These are phyloP conservation scores for Corythaixoides concolor DNA, from an alignment of 2,113 vertebrate genomes.

Conservation along the genomic window DNA sequence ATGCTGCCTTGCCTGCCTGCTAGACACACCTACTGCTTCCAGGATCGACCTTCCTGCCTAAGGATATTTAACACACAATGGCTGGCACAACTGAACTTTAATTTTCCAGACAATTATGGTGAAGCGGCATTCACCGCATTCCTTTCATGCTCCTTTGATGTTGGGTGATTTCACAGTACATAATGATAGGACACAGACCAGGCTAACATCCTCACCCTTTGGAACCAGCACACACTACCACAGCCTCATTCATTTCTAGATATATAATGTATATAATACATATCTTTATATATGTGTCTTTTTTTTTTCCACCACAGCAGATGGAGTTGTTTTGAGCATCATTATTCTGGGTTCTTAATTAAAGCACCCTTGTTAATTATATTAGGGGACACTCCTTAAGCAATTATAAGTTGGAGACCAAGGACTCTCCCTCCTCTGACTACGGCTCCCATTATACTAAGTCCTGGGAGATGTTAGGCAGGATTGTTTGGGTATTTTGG, in stretches of 20 bases:
- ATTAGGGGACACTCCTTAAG: conserved; percentile 41
- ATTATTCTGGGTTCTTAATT: conserved; percentile 50
- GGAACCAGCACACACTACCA: background rate
- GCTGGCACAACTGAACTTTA: conserved; percentile 9
- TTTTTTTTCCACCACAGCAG: background rate
- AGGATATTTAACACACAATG: background rate
- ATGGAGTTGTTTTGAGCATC: conserved; percentile 28
- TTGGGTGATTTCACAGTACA: background rate
- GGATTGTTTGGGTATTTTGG: background rate
- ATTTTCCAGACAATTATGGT: conserved; percentile 33
- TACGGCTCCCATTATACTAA: background rate
- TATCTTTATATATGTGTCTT: background rate
- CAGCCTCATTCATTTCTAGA: conserved; percentile 9
- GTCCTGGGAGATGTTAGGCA: background rate
- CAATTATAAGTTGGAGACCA: background rate
- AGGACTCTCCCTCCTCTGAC: background rate
- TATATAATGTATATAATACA: background rate
- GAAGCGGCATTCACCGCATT: background rate
- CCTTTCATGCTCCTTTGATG: conserved; percentile 45
- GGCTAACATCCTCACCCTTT: conserved; percentile 41
- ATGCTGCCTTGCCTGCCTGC: background rate
- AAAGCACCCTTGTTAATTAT: conserved; percentile 49
- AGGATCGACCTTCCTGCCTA: conserved; percentile 17
- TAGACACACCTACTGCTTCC: background rate
- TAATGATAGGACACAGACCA: conserved; percentile 42